Percentiles rank a stretch among this genome's conserved stretches.
phyloP scores from a whole-genome alignment of 2,797 vertebrate genomes.

The Manis pentadactyla region DNA sequence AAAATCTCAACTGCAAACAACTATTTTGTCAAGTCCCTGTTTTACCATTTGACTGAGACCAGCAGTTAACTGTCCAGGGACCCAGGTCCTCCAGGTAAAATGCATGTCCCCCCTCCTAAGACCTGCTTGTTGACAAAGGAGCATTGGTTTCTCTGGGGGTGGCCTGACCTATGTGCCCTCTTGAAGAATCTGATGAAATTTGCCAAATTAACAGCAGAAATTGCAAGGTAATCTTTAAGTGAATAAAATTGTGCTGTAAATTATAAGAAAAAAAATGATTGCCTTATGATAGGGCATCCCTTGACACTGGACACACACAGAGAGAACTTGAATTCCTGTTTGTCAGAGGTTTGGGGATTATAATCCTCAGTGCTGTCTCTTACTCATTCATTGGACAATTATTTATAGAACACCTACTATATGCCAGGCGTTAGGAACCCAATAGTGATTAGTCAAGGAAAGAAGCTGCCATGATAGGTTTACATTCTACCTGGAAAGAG shows the following conservation, averaged over 20 bases:
- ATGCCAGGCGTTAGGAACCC: neutral
- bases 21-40: neutral
- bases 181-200: slow-evolving; percentile 10
- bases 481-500: neutral
- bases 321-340: neutral
- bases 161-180: neutral
- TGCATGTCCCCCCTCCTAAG: neutral
- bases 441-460: neutral
- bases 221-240: neutral
- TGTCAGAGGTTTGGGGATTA: neutral
- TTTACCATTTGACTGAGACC: neutral
- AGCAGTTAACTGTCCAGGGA: neutral
- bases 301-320: neutral
- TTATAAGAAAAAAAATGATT: neutral
- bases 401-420: neutral
- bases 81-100: neutral
- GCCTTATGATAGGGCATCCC: neutral
- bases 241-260: neutral
- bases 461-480: neutral
- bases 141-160: neutral
- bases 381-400: neutral
- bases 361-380: neutral
- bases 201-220: slow-evolving; percentile 29
- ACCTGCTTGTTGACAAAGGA: slow-evolving; percentile 4
- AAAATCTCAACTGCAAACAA: neutral